Evolutionary conservation across 2,888 invertebrate genomes (phyloP).

Genomic region (Hydrotaea diabolus): DNA sequence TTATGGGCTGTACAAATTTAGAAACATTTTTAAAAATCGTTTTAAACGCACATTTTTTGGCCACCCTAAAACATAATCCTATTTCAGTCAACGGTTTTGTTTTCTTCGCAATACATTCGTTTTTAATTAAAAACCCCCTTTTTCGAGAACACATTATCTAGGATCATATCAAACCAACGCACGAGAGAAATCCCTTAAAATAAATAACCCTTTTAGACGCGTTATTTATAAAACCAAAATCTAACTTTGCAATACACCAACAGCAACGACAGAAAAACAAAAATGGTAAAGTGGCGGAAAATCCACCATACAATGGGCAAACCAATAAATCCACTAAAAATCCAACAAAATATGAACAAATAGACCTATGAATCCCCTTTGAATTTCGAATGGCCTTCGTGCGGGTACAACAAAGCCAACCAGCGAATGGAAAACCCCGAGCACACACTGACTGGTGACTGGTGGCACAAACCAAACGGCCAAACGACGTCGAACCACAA

Average conservation of each 20-base stretch:
- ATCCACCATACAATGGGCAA: conserved; percentile 53
- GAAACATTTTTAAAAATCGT: too few relatives aligned
- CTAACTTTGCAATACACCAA: conserved; percentile 6
- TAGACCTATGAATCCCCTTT: conserved; percentile 45
- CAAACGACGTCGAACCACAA: background rate
- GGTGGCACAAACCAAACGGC: background rate
- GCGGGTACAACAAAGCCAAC: conserved; percentile 25
- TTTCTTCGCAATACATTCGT: conserved; percentile 8
- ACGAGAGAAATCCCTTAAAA: background rate
- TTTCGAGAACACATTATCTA: conserved; percentile 10
- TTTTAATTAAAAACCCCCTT: conserved; percentile 33
- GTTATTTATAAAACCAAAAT: conserved; percentile 49
- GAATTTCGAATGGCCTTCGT: conserved; percentile 16
- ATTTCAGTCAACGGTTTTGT: background rate
- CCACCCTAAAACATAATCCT: background rate
- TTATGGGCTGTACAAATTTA: too few relatives aligned
- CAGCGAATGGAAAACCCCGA: conserved; percentile 1
- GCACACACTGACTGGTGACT: background rate
- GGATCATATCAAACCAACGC: conserved; percentile 7
- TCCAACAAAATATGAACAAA: conserved; percentile 58
- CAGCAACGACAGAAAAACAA: background rate
- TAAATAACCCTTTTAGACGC: background rate
- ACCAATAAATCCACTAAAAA: conserved; percentile 62
- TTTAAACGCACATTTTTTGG: too few relatives aligned
- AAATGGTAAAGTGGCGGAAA: conserved; percentile 30